phyloP scores from a whole-genome alignment of 1,140 invertebrate genomes.

The Procambarus virginalis region DNA sequence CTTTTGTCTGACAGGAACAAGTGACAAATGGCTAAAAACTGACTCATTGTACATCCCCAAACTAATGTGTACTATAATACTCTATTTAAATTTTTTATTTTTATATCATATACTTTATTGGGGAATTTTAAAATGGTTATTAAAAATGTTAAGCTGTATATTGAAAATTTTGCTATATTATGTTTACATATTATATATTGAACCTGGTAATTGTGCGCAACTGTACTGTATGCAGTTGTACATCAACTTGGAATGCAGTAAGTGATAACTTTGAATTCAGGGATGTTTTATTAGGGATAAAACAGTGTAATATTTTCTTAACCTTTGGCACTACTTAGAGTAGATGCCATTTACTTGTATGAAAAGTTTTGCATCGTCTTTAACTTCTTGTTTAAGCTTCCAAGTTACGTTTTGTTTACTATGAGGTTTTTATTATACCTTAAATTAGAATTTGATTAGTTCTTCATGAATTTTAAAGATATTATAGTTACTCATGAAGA shows the following conservation, averaged over 20 bases:
- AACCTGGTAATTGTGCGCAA: neutral
- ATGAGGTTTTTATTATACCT: no score
- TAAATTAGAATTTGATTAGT: no score
- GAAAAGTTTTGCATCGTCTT: neutral
- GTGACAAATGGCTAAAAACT: neutral
- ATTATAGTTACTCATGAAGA: no score
- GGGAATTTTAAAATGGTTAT: no score
- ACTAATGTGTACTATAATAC: no score
- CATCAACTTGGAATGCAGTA: neutral
- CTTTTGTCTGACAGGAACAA: neutral
- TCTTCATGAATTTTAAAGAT: no score
- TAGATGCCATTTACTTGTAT: neutral
- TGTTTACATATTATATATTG: no score
- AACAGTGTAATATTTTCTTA: neutral
- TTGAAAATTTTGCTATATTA: no score
- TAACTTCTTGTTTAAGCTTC: neutral
- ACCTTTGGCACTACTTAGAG: neutral
- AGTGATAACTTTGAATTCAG: conserved; percentile 21
- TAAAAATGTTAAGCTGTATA: no score
- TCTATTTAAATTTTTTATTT: no score
- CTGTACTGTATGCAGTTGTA: neutral
- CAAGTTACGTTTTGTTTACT: neutral
- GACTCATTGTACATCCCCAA: no score
- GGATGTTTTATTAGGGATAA: conserved; percentile 14
- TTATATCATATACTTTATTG: no score